Base-by-base conservation (phyloP, 2,113 vertebrate species). In the Apaloderma vittatum region DNA sequence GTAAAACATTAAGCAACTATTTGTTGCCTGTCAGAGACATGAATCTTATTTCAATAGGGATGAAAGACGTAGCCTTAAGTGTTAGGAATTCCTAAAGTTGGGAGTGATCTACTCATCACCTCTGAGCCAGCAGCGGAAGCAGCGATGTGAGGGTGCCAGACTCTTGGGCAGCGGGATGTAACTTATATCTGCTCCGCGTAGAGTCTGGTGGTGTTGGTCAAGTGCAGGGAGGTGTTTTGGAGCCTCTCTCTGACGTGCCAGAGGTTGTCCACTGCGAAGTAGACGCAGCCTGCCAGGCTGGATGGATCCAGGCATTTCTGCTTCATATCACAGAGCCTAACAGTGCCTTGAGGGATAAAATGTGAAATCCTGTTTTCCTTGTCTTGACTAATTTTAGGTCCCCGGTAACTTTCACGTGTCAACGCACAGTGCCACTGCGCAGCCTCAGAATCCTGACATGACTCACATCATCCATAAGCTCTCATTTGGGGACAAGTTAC, bases 331-430 rank as follows among this genome's bases (percentile, higher is more conserved):
- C 73, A 72, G 77, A 89, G 80, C 61, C n/a, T 37, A 14, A 76
- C 40, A 37, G 11, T 79, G 83, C 91, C 92, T 94, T 84, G 76
- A 87, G 83, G 95, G 91, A 32, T 93, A 95, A 96, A 95, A 91
- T 85, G 57, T 88, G 93, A 84, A 97, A 91, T 94, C 58, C 65
- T 82, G 61, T 95, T 86, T 91, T 94, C 76, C 92, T 79, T 95
- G 79, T 91, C 73, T 78, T 90, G 84, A 91, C 74, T 95, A 87
- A 93, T 96, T 97, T 92, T 89, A 99, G 99, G 99, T 99, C 65
- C 99, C 99, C 2, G 99, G 99, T 90, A 99, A 99, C 97, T 99
- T 99, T 95, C 99, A 99, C 3, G 98, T 99, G 93, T 99, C 99
- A 17, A 99, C 99, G 5, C 99, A 99, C 97, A 99, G 99, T n/a